phyloP scores from a whole-genome alignment of 2,113 vertebrate genomes.

The Bambusicola thoracicus region DNA sequence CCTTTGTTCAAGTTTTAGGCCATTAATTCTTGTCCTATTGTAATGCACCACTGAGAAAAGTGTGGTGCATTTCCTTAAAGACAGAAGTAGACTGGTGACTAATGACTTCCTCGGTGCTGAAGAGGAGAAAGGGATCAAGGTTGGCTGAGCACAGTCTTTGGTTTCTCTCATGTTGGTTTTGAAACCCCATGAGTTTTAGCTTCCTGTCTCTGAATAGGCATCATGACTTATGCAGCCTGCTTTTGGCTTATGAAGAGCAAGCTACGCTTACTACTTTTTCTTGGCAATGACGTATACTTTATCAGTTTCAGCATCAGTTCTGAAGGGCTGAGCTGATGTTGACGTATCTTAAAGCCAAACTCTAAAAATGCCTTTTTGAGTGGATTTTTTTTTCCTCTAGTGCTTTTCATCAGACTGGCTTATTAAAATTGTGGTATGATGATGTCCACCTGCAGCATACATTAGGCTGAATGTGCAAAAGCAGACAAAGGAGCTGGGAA shows the following conservation, averaged over 20 bases:
- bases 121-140: background rate
- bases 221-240: background rate
- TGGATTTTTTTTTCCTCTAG: background rate
- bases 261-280: background rate
- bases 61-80: background rate
- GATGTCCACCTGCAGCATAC: background rate
- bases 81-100: background rate
- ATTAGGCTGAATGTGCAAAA: background rate
- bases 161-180: background rate
- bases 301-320: background rate
- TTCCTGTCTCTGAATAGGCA: background rate
- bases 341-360: background rate
- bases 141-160: background rate
- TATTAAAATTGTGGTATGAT: background rate
- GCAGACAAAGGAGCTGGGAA: background rate
- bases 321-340: background rate
- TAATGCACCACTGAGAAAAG: background rate
- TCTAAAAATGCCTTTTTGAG: background rate
- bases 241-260: background rate
- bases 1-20: too few species aligned
- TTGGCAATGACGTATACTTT: background rate
- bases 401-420: background rate
- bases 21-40: too few species aligned
- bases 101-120: background rate
- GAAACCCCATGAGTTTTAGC: background rate